Percentiles rank a stretch among this genome's conserved stretches.
phyloP scores from a whole-genome alignment of 2,888 invertebrate genomes.

The Agrochola litura region DNA sequence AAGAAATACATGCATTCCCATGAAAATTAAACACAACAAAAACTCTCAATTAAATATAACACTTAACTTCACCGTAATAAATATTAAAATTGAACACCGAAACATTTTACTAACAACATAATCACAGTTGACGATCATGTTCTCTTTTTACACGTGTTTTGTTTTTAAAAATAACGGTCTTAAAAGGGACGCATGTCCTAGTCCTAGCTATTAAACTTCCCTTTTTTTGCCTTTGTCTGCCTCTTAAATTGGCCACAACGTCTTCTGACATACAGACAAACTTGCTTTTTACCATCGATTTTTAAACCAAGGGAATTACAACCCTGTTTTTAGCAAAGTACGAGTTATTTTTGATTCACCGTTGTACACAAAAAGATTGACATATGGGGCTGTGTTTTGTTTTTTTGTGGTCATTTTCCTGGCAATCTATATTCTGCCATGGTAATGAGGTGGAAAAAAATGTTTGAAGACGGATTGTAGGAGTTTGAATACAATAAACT shows the following conservation, averaged over 20 bases:
- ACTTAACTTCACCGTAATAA: constrained; percentile 32
- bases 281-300: constrained; percentile 37
- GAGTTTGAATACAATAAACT: constrained; percentile 71
- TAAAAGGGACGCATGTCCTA: constrained; percentile 65
- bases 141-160: constrained; percentile 70
- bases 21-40: constrained; percentile 51
- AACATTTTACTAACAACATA: constrained; percentile 47
- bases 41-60: constrained; percentile 36
- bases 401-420: constrained; percentile 79
- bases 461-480: constrained; percentile 68
- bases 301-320: constrained; percentile 30
- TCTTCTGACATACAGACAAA: constrained; percentile 71
- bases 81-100: constrained; percentile 56
- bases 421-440: constrained; percentile 77
- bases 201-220: constrained; percentile 79
- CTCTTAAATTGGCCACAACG: constrained; percentile 84
- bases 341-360: constrained; percentile 43
- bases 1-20: constrained; percentile 41
- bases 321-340: constrained; percentile 59
- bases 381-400: constrained; percentile 76
- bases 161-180: constrained; percentile 78
- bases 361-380: constrained; percentile 79
- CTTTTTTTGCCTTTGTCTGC: constrained; percentile 72
- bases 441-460: constrained; percentile 76
- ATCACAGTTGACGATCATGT: constrained; percentile 60